A percentile compares a stretch with the other conserved stretches of the same genome.
Evolutionary conservation across 2,797 vertebrate genomes (phyloP).

Genomic region (Clarias fuscus): DNA sequence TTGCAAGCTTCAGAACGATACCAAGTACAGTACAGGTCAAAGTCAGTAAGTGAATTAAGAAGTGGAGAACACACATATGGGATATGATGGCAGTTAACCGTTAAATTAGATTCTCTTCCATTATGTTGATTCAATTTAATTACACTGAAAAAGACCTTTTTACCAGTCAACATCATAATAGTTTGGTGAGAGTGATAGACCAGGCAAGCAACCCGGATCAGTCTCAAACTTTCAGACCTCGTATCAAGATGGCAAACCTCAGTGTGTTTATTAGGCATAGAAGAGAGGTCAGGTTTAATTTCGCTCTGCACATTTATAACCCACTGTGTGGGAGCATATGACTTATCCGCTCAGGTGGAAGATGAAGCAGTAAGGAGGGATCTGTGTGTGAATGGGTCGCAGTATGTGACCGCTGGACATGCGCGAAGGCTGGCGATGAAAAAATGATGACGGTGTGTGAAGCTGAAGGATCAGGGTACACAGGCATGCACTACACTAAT

Average conservation of each 20-base stretch:
- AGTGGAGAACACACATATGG: background rate
- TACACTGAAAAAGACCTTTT: background rate
- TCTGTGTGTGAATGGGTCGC: constrained; percentile 20
- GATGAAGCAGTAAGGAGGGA: constrained; percentile 18
- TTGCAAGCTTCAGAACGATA: constrained; percentile 44
- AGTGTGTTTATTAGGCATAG: constrained; percentile 25
- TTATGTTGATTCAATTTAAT: background rate
- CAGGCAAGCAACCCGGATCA: background rate
- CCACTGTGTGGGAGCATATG: constrained; percentile 20
- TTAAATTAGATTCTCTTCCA: background rate
- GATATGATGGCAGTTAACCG: background rate
- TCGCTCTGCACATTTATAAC: constrained; percentile 27
- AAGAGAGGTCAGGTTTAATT: constrained; percentile 26
- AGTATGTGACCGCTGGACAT: constrained; percentile 36
- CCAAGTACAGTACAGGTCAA: background rate
- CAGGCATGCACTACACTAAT: constrained; percentile 7
- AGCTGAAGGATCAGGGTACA: constrained; percentile 29
- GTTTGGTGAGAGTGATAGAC: background rate
- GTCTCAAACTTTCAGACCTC: constrained; percentile 4
- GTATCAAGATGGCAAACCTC: background rate
- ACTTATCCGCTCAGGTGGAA: constrained; percentile 38
- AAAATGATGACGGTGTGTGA: constrained; percentile 43
- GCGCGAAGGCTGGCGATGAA: constrained; percentile 39
- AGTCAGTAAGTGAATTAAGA: constrained; percentile 1
- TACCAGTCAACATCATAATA: constrained; percentile 1